Base-by-base conservation (phyloP, 1,140 invertebrate genomes). In the Monomorium pharaonis region DNA sequence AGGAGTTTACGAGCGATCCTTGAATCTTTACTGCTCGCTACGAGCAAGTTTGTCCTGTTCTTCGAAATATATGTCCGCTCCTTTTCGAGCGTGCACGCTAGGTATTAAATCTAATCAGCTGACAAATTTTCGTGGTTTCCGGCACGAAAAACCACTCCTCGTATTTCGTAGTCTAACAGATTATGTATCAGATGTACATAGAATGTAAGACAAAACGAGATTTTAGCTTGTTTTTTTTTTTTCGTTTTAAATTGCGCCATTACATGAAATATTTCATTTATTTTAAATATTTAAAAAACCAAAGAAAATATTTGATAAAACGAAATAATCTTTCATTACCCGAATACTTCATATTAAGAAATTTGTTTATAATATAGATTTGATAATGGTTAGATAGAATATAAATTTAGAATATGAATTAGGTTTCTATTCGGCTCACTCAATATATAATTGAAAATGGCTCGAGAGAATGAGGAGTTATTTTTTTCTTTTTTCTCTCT, bases 1-100 rank as follows among this genome's bases (percentile, higher is more conserved):
- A 86, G 87, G 86, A 92, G 91, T 93, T 93, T 93, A 93, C 92
- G 91, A 92, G 77, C 87, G 76, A 88, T 89, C 84, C 85, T 81
- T 85, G 80, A 85, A 90, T 84, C 80, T 87, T 90, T 86, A 89
- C 86, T 83, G 89, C 83, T 78, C 63, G 83, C 63, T 83, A 63
- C 62, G 44, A 63, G n/a, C 60, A 42, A 81, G 69, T 76, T 86
- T 74, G 74, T 63, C 85, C 69, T 70, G 54, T 42, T 76, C 24
- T 65, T 49, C 49, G 37, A 63, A 56, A 44, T 63, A 30, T 76
- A 69, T 5, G 67, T 88, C 75, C 69, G 69, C 69, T 86, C 63
- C 37, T 42, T 70, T 70, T 27, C 18, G 12, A 9, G n/a, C 27
- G 16, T 0, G 60, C 51, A 27, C 16, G 44, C 42, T 12, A 44